Conservation (phyloP, 2,888 invertebrate genomes). For the Prenolepis imparis region DNA sequence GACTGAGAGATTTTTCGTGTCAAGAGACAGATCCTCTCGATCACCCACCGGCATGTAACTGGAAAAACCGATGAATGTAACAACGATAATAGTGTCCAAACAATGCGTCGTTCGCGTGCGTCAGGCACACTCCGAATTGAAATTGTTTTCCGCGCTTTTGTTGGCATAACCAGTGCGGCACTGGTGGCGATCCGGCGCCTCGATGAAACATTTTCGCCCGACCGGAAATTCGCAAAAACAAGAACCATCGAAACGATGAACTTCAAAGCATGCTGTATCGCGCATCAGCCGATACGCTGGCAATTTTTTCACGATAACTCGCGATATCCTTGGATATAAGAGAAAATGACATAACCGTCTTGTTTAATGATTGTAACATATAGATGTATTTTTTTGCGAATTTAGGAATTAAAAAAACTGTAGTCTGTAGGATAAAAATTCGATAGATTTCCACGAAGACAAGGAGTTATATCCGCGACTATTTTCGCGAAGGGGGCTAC, state of each 20-base stretch:
- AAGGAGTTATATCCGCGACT: background rate
- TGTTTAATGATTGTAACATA: too few relatives aligned
- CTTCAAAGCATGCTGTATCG: conserved; percentile 43
- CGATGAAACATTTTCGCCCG: conserved; percentile 61
- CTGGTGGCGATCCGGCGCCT: conserved; percentile 11
- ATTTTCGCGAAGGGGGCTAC: background rate
- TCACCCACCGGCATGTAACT: conserved; percentile 61
- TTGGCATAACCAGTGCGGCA: conserved; percentile 55
- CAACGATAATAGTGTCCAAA: conserved; percentile 73
- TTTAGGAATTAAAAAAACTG: too few relatives aligned
- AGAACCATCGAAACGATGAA: conserved; percentile 44
- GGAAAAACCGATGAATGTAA: conserved; percentile 69
- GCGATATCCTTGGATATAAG: background rate
- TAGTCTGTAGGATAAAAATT: too few relatives aligned
- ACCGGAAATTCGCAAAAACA: conserved; percentile 55
- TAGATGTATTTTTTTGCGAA: too few relatives aligned
- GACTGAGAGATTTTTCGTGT: conserved; percentile 25
- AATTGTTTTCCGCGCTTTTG: conserved; percentile 66
- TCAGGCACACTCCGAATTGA: conserved; percentile 64
- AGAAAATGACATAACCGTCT: background rate
- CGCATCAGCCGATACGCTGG: conserved; percentile 4
- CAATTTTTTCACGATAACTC: background rate
- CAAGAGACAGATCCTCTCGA: conserved; percentile 56
- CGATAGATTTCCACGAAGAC: too few relatives aligned
- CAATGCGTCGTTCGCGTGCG: conserved; percentile 56